Evolutionary conservation across 2,888 invertebrate species (phyloP), one percentile per base, ranked within the genome.

Genomic region (Osmoderma eremita): DNA sequence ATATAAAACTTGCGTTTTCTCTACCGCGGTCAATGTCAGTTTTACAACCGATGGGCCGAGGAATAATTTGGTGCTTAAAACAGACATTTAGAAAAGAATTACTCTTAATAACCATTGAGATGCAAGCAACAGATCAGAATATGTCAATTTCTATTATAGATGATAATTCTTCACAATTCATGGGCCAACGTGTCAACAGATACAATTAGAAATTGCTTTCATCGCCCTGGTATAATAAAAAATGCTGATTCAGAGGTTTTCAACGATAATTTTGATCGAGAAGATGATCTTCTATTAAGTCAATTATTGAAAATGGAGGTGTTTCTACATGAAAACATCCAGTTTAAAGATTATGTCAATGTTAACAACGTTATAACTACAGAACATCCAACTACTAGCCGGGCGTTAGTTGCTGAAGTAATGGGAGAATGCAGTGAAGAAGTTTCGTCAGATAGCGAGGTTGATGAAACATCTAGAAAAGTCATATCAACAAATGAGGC

Each of bases 401-500:
- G 10, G 12, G 2, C 3, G 12, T 41, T 41, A 41, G 45, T 15
- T 15, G 17, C 6, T 15, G 17, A 45, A 15, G 45, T 45, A 45
- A 45, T 45, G 17, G 3, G 45, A 45, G 45, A 15, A 45, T 45
- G 45, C 17, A 12, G 41, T 12, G 5, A 41, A 41, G 41, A 41
- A 41, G 41, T 41, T 41, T 41, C n/a, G n/a, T n/a, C n/a, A n/a
- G 41, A 41, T 12, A 41, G 41, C 3, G n/a, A 41, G n/a, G 41
- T n/a, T 41, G n/a, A 41, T 15, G 45, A 45, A 45, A 45, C 45
- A 15, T 10, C 6, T 45, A 45, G 6, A 10, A 10, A 41, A 41
- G 4, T 41, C 41, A 41, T 36, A 36, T 41, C 41, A 41, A 41
- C 41, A 41, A 45, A 45, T 15, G 45, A 15, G 45, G 17, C 45